Base-by-base conservation (phyloP, 2,113 vertebrate species). In the Megaleporinus macrocephalus region DNA sequence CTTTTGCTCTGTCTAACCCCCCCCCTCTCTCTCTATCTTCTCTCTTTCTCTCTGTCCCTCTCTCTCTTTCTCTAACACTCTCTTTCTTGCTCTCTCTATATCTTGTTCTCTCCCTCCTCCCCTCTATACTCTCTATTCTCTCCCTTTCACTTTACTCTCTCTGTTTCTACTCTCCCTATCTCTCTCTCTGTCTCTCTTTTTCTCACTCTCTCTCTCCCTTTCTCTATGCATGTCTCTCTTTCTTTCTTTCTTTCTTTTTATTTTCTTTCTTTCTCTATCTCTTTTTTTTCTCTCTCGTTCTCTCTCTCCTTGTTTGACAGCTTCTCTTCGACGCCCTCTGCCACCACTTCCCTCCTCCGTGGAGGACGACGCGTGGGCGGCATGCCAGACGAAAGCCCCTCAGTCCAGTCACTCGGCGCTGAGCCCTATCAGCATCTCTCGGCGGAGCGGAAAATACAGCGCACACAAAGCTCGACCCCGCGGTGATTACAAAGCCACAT, bases 341-440 rank as follows among this genome's bases (percentile, higher is more conserved):
- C 36, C 68, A 70, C 59, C 12, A 1, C 33, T 61, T 57, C 55
- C 36, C 71, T 57, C 49, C 51, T 65, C 29, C 10, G 30, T 82
- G 81, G 88, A 88, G 91, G 86, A 87, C 88, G 86, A 9, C 5
- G 82, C n/a, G 85, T 90, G 87, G 91, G 90, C 81, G 22, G 41
- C 0, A 62, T n/a, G 89, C 88, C 91, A 89, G 47, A 79, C 85
- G 36, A 55, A 22, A 3, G 53, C 53, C 53, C 53, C 53, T 83
- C 87, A 85, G 81, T 90, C 86, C 89, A 84, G 78, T 91, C 74
- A 30, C 81, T n/a, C 87, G 88, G 36, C 88, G 27, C 41, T 47
- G 61, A 88, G 83, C 86, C 87, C 85, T 55, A 82, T 89, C 87
- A 83, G 84, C 85, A 82, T 86, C 86, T 88, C 85, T 70, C 89